Evolutionary conservation across 2,888 invertebrate species (phyloP).

Genomic region (Clanis bilineata): DNA sequence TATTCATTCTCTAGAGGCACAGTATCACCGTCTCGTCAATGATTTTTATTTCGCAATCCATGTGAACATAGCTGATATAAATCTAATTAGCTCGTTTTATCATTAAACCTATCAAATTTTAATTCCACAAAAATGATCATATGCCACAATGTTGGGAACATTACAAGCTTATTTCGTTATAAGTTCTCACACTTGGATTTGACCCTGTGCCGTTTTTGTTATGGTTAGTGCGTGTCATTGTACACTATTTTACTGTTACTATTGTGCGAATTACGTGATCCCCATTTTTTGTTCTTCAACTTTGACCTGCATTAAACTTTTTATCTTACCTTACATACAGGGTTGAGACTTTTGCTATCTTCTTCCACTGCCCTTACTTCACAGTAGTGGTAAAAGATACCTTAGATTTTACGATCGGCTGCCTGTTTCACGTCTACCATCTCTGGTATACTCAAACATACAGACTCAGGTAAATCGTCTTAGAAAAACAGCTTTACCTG

Average conservation of each 20-base stretch:
- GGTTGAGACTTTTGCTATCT: too few relatives aligned
- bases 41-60: too few relatives aligned
- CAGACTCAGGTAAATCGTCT: too few relatives aligned
- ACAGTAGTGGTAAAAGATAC: too few relatives aligned
- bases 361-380: neutral
- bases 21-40: too few relatives aligned
- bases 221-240: conserved; percentile 40
- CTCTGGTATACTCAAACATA: too few relatives aligned
- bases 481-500: too few relatives aligned
- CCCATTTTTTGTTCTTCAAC: conserved; percentile 11
- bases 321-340: too few relatives aligned
- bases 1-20: too few relatives aligned
- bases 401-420: too few relatives aligned
- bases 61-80: neutral
- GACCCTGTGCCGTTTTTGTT: conserved; percentile 57
- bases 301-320: neutral
- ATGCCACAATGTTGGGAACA: conserved; percentile 32
- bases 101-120: neutral
- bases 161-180: conserved; percentile 37
- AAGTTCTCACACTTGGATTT: conserved; percentile 63
- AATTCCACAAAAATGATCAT: neutral
- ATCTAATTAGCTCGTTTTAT: neutral
- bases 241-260: conserved; percentile 40
- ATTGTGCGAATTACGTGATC: conserved; percentile 35
- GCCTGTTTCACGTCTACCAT: too few relatives aligned